A percentile compares a stretch with the other conserved stretches of the same genome.
Conservation (phyloP, 2,797 vertebrate species). For the Esox lucius region DNA sequence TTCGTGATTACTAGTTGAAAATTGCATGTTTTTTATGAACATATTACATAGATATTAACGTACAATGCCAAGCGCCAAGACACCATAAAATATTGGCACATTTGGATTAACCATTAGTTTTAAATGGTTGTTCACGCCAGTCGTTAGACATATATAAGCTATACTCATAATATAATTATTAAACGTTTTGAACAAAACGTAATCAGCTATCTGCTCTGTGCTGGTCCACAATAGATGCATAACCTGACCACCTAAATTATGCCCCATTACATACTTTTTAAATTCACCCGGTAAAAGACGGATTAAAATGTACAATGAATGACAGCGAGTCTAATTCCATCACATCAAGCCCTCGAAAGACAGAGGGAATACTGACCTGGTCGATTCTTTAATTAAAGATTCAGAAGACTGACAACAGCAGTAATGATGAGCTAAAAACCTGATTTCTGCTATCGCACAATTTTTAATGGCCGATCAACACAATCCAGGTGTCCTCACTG, state of each 20-base stretch:
- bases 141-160: background rate
- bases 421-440: slow-evolving; percentile 59
- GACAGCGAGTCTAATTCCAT: slow-evolving; percentile 50
- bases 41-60: background rate
- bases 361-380: slow-evolving; percentile 47
- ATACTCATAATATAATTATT: background rate
- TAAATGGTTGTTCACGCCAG: background rate
- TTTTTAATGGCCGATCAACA: slow-evolving; percentile 55
- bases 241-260: background rate
- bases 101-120: background rate
- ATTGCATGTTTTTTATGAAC: background rate
- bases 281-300: background rate
- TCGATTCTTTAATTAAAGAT: slow-evolving; percentile 68
- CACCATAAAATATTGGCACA: background rate
- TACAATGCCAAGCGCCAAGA: background rate
- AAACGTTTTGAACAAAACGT: background rate
- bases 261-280: background rate
- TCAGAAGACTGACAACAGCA: slow-evolving; percentile 51
- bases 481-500: slow-evolving; percentile 26
- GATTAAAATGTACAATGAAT: slow-evolving; percentile 6
- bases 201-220: background rate
- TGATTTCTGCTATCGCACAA: slow-evolving; percentile 46
- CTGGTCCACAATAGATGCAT: background rate
- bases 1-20: background rate
- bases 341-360: slow-evolving; percentile 53